These are phyloP conservation scores for Cryptoprocta ferox DNA, from an alignment of 2,797 vertebrate genomes.

Conservation along the genomic window DNA sequence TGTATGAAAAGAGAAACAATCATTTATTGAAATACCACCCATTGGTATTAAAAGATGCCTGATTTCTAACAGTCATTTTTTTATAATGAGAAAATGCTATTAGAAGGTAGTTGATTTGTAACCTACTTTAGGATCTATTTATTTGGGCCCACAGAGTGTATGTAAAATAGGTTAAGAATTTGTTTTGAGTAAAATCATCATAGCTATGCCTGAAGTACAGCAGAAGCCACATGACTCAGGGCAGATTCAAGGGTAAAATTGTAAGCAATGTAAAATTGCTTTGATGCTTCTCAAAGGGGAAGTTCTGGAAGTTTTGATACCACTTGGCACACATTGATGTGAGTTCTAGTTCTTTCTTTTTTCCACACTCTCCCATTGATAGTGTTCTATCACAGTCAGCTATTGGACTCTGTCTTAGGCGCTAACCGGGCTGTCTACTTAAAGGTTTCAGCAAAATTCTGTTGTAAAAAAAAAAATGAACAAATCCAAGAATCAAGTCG, in stretches of 20 bases:
- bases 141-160: not conserved
- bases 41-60: not conserved
- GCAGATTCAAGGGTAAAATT: not conserved
- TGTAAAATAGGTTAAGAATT: not conserved
- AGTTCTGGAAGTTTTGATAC: not conserved
- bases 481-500: not conserved
- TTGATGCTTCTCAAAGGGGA: not conserved
- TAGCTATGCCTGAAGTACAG: not conserved
- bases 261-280: not conserved
- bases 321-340: not conserved
- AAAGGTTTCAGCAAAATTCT: not conserved
- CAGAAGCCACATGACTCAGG: not conserved
- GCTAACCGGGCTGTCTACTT: not conserved
- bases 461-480: not conserved
- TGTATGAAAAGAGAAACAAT: constrained; percentile 11
- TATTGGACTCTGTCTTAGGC: not conserved
- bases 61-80: constrained; percentile 11
- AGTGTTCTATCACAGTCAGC: not conserved
- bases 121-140: not conserved
- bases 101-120: not conserved
- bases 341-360: not conserved
- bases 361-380: not conserved
- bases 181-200: not conserved
- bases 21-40: not conserved
- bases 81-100: constrained; percentile 3